These are phyloP conservation scores for Watsonalla cultraria DNA, from an alignment of 2,888 invertebrate species.

Conservation along the genomic window DNA sequence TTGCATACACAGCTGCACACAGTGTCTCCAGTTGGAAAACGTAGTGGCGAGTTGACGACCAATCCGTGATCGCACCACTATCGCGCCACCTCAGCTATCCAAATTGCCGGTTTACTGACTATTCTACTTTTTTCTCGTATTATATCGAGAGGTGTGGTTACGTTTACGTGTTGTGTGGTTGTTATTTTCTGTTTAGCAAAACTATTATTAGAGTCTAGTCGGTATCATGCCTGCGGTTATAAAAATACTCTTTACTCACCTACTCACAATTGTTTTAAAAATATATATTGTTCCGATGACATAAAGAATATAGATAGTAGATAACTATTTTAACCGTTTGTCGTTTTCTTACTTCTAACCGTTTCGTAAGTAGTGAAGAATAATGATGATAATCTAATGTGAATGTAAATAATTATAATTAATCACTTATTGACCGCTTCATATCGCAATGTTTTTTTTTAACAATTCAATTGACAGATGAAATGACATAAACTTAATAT, in stretches of 20 bases:
- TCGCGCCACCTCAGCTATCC: slow-evolving; percentile 48
- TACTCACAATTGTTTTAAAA: neutral
- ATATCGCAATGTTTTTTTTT: too few relatives aligned
- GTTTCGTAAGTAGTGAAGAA: too few relatives aligned
- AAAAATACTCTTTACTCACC: neutral
- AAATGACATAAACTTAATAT: too few relatives aligned
- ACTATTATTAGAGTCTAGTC: neutral
- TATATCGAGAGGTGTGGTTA: slow-evolving; percentile 8
- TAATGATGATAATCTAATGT: too few relatives aligned
- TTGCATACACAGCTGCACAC: slow-evolving; percentile 13
- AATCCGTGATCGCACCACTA: slow-evolving; percentile 51
- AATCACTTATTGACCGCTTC: too few relatives aligned
- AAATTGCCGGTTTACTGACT: slow-evolving; percentile 26
- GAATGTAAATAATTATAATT: too few relatives aligned
- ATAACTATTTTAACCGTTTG: neutral
- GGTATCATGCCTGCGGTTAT: neutral
- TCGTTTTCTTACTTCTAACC: neutral
- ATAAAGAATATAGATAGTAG: neutral
- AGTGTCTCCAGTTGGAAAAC: slow-evolving; percentile 37
- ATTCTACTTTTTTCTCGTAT: slow-evolving; percentile 21
- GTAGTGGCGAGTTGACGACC: slow-evolving; percentile 19
- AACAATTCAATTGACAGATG: too few relatives aligned
- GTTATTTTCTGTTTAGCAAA: neutral
- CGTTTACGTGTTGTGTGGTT: neutral
- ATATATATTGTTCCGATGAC: neutral